phyloP scores from a whole-genome alignment of 2,113 vertebrate species.

The Anthoscopus minutus region DNA sequence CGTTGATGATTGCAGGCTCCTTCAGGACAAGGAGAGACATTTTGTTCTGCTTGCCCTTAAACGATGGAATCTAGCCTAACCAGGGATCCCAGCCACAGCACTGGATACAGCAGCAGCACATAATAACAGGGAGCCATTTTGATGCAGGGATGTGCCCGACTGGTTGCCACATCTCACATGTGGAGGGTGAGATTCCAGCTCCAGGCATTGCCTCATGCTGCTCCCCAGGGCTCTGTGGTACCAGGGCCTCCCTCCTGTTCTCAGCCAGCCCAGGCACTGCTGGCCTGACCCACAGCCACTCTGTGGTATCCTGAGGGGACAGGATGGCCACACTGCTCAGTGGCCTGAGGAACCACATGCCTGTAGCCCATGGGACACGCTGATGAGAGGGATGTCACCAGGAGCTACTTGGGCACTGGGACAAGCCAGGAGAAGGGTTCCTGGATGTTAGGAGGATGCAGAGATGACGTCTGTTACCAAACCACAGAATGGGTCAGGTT shows the following conservation, averaged over 20 bases:
- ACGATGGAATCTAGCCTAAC: neutral
- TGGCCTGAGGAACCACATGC: fast-evolving
- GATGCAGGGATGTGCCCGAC: neutral
- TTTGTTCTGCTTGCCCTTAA: conserved; percentile 17
- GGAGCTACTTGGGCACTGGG: neutral
- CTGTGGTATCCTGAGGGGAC: neutral
- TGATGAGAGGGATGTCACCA: neutral
- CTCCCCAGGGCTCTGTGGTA: neutral
- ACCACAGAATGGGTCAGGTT: neutral
- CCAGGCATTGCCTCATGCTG: fast-evolving
- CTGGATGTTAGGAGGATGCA: neutral
- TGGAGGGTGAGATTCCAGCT: neutral
- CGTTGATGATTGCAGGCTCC: neutral
- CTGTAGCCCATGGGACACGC: fast-evolving
- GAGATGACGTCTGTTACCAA: fast-evolving
- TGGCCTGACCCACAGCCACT: neutral
- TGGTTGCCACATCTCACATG: neutral
- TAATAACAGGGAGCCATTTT: neutral
- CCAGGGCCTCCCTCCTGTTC: neutral
- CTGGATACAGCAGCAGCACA: neutral
- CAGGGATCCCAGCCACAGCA: neutral
- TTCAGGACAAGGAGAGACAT: neutral
- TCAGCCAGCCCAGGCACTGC: neutral
- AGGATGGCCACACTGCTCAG: fast-evolving
- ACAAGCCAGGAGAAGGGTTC: no score